Conservation (phyloP, 92 coral and sea anemone genomes). For the Phymanthus crucifer region DNA sequence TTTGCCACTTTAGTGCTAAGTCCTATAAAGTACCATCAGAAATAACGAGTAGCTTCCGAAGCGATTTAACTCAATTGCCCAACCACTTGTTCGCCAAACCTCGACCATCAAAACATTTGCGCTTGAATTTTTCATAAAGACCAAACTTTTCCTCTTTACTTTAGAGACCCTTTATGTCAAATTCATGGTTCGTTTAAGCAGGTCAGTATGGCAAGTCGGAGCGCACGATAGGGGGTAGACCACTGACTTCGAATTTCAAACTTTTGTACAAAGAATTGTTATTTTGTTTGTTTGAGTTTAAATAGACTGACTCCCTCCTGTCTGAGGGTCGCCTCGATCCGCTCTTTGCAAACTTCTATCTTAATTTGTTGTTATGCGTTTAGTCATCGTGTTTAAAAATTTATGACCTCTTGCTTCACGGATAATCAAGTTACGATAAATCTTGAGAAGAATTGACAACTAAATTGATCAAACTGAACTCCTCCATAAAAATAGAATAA, state of each 20-base stretch:
- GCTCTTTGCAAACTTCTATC: slow-evolving; percentile 70
- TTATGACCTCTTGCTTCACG: slow-evolving; percentile 2
- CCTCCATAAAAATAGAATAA: slow-evolving; percentile 1
- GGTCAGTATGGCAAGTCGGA: neutral
- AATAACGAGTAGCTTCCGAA: neutral
- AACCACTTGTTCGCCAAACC: slow-evolving; percentile 30
- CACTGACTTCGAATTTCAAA: slow-evolving; percentile 45
- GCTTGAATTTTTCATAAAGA: slow-evolving; percentile 23
- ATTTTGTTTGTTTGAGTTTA: slow-evolving; percentile 52
- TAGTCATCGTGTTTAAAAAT: slow-evolving; percentile 20
- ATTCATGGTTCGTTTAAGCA: neutral
- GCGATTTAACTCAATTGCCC: slow-evolving; percentile 21
- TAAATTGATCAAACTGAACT: neutral
- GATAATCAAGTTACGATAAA: slow-evolving; percentile 17
- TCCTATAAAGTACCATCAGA: slow-evolving; percentile 19
- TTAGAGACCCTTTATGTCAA: slow-evolving; percentile 5
- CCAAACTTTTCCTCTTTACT: neutral
- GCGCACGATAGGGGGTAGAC: slow-evolving; percentile 31
- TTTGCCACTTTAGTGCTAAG: slow-evolving; percentile 21
- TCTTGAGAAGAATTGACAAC: slow-evolving; percentile 1
- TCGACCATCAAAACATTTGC: slow-evolving; percentile 20
- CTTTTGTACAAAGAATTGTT: slow-evolving; percentile 28
- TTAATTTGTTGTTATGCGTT: slow-evolving; percentile 54
- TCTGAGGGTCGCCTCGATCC: slow-evolving; percentile 46
- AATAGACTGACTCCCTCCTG: slow-evolving; percentile 42